Evolutionary conservation across 1,140 invertebrate species (phyloP), one percentile per base, ranked within the genome.

Genomic region (Sitodiplosis mosellana): DNA sequence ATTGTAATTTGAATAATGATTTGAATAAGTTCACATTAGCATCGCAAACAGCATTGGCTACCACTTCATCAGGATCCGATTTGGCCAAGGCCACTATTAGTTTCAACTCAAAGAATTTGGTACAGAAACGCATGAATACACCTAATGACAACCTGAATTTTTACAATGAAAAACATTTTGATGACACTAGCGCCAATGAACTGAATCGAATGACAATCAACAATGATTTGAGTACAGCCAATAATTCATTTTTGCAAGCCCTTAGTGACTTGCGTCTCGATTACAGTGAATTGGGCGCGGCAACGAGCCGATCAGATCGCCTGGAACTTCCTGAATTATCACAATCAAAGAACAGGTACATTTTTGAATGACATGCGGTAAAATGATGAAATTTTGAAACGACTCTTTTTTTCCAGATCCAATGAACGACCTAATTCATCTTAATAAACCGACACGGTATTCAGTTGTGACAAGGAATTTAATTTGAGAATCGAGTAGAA

Each of bases 391-490:
- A 7, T 42, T 15, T 15, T 43, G 11, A n/a, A 33, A 46, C 8
- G 14, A 44, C 6, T 44, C 20, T 44, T 47, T 37, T n/a, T 5
- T 37, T 47, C 38, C 15, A 47, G 46, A 40, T 19, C 18, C 6
- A 20, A 15, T 15, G 46, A 47, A 40, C 20, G 46, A 40, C 46
- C 46, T 37, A 47, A 47, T 47, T 47, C 46, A 21, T 47, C 46
- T 11, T 47, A n/a, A n/a, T n/a, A 40, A 47, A 22, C 15, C 19
- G 10, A 44, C 10, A 12, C 38, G 14, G n/a, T n/a, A n/a, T n/a
- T n/a, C n/a, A n/a, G n/a, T n/a, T n/a, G n/a, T n/a, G n/a, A n/a
- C n/a, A n/a, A n/a, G n/a, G n/a, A n/a, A n/a, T n/a, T n/a, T n/a
- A n/a, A n/a, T n/a, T n/a, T n/a, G n/a, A n/a, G n/a, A n/a, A n/a